Conservation (phyloP, 2,113 vertebrate species). For the Sialia sialis region DNA sequence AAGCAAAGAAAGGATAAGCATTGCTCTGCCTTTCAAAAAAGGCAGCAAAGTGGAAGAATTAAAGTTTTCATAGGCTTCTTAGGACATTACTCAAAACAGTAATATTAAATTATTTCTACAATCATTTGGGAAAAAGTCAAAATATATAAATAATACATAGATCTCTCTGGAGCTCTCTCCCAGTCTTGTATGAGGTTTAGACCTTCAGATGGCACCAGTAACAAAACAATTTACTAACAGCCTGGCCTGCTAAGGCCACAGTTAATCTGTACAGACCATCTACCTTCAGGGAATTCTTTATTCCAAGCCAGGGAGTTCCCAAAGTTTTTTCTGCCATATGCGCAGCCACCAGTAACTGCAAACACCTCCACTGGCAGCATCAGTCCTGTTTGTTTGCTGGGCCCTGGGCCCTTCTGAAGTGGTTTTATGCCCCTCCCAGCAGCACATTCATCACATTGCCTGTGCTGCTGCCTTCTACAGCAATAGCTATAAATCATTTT, state of each 20-base stretch:
- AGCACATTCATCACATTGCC: background rate
- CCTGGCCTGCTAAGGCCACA: background rate
- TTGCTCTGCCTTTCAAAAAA: background rate
- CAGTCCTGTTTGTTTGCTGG: background rate
- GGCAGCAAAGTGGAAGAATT: background rate
- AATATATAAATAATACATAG: background rate
- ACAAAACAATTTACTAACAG: background rate
- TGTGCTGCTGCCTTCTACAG: background rate
- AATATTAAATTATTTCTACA: background rate
- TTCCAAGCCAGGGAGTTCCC: slow-evolving; percentile 13
- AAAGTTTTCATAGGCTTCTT: background rate
- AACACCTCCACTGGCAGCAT: background rate
- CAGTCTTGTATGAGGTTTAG: background rate
- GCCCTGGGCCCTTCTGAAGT: background rate
- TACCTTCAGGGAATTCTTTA: background rate
- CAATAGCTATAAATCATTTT: background rate
- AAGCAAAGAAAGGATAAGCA: background rate
- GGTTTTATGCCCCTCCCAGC: background rate
- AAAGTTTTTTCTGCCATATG: background rate
- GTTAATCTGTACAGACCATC: background rate
- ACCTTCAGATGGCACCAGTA: background rate
- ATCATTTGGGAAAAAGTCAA: background rate
- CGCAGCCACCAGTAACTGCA: background rate
- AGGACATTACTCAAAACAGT: background rate
- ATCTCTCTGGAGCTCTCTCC: background rate